phyloP scores from a whole-genome alignment of 2,797 vertebrate genomes.

The Tapera naevia region DNA sequence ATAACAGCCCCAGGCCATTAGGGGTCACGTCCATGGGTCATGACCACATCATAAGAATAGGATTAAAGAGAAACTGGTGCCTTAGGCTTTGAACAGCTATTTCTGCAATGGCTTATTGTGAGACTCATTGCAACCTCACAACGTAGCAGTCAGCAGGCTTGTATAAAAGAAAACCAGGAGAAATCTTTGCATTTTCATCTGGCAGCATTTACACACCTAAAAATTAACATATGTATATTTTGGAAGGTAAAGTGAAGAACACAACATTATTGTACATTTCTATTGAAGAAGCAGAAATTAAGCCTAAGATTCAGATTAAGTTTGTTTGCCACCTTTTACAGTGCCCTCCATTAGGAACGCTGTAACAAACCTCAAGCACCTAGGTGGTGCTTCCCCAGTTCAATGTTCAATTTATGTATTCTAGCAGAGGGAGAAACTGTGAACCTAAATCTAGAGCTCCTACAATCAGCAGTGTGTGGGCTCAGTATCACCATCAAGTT shows the following conservation, averaged over 20 bases:
- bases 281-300: neutral
- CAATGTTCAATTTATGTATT: neutral
- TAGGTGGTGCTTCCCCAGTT: neutral
- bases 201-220: neutral
- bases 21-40: neutral
- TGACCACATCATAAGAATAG: neutral
- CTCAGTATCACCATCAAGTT: neutral
- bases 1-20: neutral
- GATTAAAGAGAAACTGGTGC: constrained; percentile 1
- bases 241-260: neutral
- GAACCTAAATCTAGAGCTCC: neutral
- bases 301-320: neutral
- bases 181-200: neutral
- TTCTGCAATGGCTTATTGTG: neutral
- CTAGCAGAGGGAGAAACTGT: neutral
- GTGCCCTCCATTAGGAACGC: accelerated
- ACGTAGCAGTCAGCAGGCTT: neutral
- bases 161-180: neutral
- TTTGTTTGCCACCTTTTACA: neutral
- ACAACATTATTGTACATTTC: accelerated
- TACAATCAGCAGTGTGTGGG: neutral
- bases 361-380: neutral
- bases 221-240: neutral
- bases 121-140: neutral
- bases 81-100: neutral